Base-by-base conservation (phyloP, 2,888 invertebrate species). In the Lathronympha strigana region DNA sequence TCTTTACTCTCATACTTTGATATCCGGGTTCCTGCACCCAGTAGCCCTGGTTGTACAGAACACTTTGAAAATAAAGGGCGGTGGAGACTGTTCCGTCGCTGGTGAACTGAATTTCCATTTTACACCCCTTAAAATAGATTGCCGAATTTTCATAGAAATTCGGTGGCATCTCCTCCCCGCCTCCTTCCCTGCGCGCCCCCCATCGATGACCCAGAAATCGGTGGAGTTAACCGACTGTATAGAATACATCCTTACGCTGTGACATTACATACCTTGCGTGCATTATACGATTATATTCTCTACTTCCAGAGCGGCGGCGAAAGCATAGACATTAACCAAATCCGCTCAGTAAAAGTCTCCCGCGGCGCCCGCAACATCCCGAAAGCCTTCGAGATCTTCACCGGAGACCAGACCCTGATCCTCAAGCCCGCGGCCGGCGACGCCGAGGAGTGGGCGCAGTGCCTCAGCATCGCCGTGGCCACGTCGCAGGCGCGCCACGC, bases 301-400 rank as follows among this genome's bases (percentile, higher is more conserved):
- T 2, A 13, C 67, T 86, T 86, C 9, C 82, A 97, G 97, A 96
- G 96, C 81, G 96, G 96, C 67, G 97, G 95, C 68, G 95, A 95
- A 81, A 95, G 95, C 77, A 97, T 98, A 73, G 98, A 98, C 83
- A 95, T 98, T 15, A 97, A 97, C 84, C 97, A 98, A 87, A 98
- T 98, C 71, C 95, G 98, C 13, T 97, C 97, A 38, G 98, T 98
- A n/a, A 97, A 98, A 79, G 98, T 98, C 11, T 96, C 98, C 0
- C 93, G 97, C 55, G 96, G 97, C 61, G 97, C 97, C 9, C 93
- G 98, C 61, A 97, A 97, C 89, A 97, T 98, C 76, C 98, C 98
- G 21, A 98, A 97, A 85, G 98, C 98, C 0, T 98, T 98, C 92
- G 98, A 98, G 93, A 98, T 98, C 76, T 98, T 98, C 92, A 98